These are phyloP conservation scores for Ips nitidus DNA, from an alignment of 1,140 invertebrate species.

Conservation along the genomic window DNA sequence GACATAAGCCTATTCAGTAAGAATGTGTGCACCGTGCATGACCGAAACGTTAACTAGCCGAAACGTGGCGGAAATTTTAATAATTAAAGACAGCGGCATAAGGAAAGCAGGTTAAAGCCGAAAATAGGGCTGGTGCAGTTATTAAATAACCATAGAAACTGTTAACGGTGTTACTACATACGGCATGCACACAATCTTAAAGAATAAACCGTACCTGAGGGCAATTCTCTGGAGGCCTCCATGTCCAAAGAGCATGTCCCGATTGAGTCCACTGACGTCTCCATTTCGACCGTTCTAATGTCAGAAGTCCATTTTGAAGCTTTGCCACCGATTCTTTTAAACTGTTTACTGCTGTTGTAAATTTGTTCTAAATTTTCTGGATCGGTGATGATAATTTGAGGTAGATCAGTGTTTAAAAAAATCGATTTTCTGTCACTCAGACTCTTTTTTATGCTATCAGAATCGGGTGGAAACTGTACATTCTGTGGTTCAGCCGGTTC, in stretches of 20 bases:
- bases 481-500: no score
- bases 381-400: conserved; percentile 1
- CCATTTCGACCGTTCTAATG: conserved; percentile 53
- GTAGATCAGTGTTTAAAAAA: conserved; percentile 8
- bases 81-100: background rate
- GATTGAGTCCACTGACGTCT: conserved; percentile 71
- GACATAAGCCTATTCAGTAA: conserved; percentile 7
- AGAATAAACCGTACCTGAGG: conserved; percentile 65
- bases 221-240: conserved; percentile 69
- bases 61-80: background rate
- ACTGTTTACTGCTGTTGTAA: background rate
- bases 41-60: background rate
- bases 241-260: conserved; percentile 81
- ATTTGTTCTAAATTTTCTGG: background rate
- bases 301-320: background rate
- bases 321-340: background rate
- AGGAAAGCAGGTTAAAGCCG: background rate
- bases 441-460: conserved; percentile 7
- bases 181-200: conserved; percentile 35
- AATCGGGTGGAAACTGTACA: background rate
- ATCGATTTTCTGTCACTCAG: conserved; percentile 12
- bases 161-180: background rate
- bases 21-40: conserved; percentile 8
- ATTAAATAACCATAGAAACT: no score
- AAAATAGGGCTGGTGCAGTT: no score